A percentile compares a stretch with the other conserved stretches of the same genome.
Conservation (phyloP, 2,888 invertebrate species). For the Blastobasis adustella region DNA sequence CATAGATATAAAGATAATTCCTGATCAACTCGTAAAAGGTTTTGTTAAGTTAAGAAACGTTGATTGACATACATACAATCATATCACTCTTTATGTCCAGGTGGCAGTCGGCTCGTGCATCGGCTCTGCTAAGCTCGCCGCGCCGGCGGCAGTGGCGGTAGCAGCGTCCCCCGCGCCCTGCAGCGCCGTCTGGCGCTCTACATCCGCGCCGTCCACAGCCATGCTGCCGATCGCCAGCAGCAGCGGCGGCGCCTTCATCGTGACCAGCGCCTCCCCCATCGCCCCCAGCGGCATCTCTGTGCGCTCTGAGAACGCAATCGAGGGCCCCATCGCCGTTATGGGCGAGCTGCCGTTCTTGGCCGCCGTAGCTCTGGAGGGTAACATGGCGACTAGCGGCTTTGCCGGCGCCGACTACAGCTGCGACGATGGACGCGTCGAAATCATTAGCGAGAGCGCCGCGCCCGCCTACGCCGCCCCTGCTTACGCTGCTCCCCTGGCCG, state of each 20-base stretch:
- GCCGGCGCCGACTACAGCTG: conserved; percentile 12
- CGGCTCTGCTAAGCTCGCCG: too few relatives aligned
- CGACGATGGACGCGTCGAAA: neutral
- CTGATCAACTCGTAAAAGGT: too few relatives aligned
- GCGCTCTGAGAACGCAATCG: conserved; percentile 29
- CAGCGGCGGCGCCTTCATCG: neutral
- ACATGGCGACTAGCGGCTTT: conserved; percentile 21
- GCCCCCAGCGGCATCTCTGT: conserved; percentile 15
- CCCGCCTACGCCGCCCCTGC: neutral
- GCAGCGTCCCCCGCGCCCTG: too few relatives aligned
- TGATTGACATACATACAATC: too few relatives aligned
- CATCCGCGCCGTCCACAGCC: neutral
- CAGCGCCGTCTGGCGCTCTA: too few relatives aligned
- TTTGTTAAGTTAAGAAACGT: too few relatives aligned
- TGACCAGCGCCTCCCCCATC: neutral
- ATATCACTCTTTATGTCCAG: too few relatives aligned
- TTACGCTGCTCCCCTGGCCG: too few relatives aligned
- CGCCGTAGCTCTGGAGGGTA: conserved; percentile 31
- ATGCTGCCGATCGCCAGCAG: conserved; percentile 11
- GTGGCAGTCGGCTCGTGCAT: too few relatives aligned
- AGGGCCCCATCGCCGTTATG: conserved; percentile 26
- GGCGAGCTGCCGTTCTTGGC: conserved; percentile 37
- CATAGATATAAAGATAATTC: too few relatives aligned
- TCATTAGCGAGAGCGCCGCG: neutral
- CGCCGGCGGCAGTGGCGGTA: too few relatives aligned